A percentile compares a stretch with the other conserved stretches of the same genome.
phyloP scores from a whole-genome alignment of 2,888 invertebrate genomes.

The Onthophagus sagittarius region DNA sequence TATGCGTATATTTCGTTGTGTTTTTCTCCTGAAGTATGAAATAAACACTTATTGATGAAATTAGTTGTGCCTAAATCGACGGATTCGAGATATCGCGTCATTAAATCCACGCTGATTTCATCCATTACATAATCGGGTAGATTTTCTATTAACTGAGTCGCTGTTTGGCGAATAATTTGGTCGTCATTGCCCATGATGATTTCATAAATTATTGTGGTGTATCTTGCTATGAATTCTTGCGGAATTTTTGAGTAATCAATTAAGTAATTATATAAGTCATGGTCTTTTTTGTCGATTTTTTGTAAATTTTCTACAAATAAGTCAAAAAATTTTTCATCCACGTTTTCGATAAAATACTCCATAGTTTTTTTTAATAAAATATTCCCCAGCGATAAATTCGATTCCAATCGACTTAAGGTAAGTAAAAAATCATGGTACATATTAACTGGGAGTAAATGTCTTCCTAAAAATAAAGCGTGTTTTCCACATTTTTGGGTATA shows the following conservation, averaged over 20 bases:
- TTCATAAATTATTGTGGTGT: neutral
- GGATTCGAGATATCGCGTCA: neutral
- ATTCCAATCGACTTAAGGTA: constrained; percentile 8
- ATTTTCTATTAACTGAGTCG: neutral
- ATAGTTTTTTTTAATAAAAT: constrained; percentile 12
- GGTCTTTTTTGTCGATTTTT: neutral
- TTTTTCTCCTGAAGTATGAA: too few species aligned
- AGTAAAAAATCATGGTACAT: constrained; percentile 4
- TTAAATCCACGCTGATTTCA: neutral
- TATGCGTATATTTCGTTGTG: too few species aligned
- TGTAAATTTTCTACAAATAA: constrained; percentile 5
- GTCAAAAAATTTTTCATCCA: neutral
- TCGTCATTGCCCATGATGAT: neutral
- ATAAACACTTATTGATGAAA: too few species aligned
- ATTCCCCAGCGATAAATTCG: constrained; percentile 12
- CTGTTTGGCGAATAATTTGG: neutral
- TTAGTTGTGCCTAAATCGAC: too few species aligned
- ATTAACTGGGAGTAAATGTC: neutral
- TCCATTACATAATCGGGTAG: neutral
- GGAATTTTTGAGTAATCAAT: constrained; percentile 2
- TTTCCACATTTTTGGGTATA: too few species aligned
- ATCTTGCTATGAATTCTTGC: neutral
- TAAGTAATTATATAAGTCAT: constrained; percentile 7
- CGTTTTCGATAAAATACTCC: constrained; percentile 8
- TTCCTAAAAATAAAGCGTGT: neutral